Percentiles rank a stretch among this genome's conserved stretches.
Evolutionary conservation across 2,888 invertebrate genomes (phyloP).

Genomic region (Latrodectus elegans): DNA sequence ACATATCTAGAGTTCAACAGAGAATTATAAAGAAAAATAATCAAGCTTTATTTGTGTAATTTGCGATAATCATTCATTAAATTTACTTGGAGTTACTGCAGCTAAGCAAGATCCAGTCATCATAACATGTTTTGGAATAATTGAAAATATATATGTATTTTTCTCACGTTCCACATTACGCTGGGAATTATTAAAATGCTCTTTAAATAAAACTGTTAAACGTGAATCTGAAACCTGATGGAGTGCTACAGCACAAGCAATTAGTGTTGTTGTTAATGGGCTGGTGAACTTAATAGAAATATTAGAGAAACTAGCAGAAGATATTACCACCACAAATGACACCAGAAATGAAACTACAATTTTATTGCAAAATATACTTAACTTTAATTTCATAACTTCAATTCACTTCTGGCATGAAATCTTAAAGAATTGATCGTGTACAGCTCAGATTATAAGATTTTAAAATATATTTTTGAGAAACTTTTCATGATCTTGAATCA

Average conservation of each 20-base stretch:
- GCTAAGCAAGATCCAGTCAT: background rate
- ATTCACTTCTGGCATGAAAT: no score
- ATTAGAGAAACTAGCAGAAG: no score
- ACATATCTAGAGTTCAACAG: background rate
- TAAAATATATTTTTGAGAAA: no score
- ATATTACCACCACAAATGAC: no score
- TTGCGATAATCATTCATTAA: background rate
- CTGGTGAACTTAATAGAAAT: no score
- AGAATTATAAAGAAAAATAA: background rate
- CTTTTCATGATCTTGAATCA: no score
- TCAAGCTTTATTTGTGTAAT: background rate
- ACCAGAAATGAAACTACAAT: no score
- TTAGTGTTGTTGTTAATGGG: background rate
- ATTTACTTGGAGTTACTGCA: background rate
- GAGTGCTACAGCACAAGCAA: background rate
- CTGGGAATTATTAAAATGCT: background rate
- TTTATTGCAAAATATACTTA: no score
- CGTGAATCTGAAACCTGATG: background rate
- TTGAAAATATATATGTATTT: background rate
- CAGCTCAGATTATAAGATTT: no score
- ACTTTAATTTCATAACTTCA: no score
- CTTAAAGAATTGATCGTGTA: no score
- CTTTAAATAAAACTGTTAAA: background rate
- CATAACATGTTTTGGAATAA: background rate
- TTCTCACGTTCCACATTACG: background rate